A percentile compares a stretch with the other conserved stretches of the same genome.
These are phyloP conservation scores for Apamea monoglypha DNA, from an alignment of 2,888 invertebrate genomes.

Conservation along the genomic window DNA sequence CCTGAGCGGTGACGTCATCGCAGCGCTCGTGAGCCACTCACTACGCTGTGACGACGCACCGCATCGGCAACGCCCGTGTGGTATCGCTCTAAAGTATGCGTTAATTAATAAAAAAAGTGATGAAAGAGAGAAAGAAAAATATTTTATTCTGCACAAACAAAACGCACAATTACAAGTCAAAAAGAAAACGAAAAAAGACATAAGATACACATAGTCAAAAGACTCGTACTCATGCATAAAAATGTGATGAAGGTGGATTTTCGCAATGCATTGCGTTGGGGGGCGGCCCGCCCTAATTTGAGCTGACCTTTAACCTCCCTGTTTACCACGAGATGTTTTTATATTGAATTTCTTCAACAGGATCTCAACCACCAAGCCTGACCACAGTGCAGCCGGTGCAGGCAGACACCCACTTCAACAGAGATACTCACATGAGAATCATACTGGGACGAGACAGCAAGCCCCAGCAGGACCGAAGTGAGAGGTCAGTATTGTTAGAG, in stretches of 20 bases:
- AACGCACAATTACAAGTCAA: too few relatives aligned
- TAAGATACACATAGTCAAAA: too few relatives aligned
- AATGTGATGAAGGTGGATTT: neutral
- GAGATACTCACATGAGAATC: conserved; percentile 98
- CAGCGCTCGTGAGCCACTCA: too few relatives aligned
- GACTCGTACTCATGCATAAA: too few relatives aligned
- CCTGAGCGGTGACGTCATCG: too few relatives aligned
- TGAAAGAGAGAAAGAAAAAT: too few relatives aligned
- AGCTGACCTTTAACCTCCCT: neutral
- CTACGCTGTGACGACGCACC: too few relatives aligned
- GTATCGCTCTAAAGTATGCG: too few relatives aligned
- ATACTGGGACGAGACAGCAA: conserved; percentile 92
- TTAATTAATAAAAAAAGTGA: neutral
- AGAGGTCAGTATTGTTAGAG: conserved; percentile 74
- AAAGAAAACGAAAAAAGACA: too few relatives aligned
- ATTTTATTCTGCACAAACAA: too few relatives aligned
- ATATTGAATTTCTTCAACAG: conserved; percentile 63
- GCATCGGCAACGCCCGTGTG: too few relatives aligned
- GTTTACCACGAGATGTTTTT: too few relatives aligned
- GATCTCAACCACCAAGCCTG: conserved; percentile 81
- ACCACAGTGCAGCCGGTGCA: conserved; percentile 81
- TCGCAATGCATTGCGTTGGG: neutral
- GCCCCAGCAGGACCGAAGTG: conserved; percentile 75
- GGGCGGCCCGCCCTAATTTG: neutral
- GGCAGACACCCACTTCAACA: conserved; percentile 95